Conservation (phyloP, 2,113 vertebrate species). For the Rhabdornis inornatus region DNA sequence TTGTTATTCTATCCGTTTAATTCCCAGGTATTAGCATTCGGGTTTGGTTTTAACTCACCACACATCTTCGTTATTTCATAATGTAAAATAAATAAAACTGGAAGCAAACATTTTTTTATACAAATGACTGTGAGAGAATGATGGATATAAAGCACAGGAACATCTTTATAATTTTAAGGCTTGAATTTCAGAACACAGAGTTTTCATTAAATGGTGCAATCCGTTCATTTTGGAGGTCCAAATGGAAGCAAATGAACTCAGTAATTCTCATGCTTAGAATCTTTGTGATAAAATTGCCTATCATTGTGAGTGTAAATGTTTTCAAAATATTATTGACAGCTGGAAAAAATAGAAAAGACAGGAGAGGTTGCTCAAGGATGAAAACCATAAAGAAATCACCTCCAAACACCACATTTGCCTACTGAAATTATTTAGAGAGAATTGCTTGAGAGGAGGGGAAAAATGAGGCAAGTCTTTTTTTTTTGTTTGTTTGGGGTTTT, state of each 20-base stretch:
- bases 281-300: slow-evolving; percentile 52
- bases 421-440: not conserved
- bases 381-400: not conserved
- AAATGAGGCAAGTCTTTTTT: not conserved
- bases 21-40: slow-evolving; percentile 49
- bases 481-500: not conserved
- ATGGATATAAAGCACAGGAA: slow-evolving; percentile 15
- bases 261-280: slow-evolving; percentile 51
- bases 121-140: not conserved
- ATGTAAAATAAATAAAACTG: slow-evolving; percentile 59
- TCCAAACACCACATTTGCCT: not conserved
- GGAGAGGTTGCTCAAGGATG: not conserved
- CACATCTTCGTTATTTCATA: slow-evolving; percentile 30
- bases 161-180: slow-evolving; percentile 47
- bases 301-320: slow-evolving; percentile 44
- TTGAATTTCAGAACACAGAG: not conserved
- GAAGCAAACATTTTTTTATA: not conserved
- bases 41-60: not conserved
- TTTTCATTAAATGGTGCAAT: slow-evolving; percentile 47
- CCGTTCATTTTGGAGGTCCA: slow-evolving; percentile 43
- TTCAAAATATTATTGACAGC: slow-evolving; percentile 42
- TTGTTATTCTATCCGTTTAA: slow-evolving; percentile 11
- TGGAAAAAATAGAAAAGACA: not conserved
- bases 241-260: slow-evolving; percentile 53
- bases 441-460: not conserved